These are phyloP conservation scores for Agriopis marginaria DNA, from an alignment of 2,888 invertebrate species.

Conservation along the genomic window DNA sequence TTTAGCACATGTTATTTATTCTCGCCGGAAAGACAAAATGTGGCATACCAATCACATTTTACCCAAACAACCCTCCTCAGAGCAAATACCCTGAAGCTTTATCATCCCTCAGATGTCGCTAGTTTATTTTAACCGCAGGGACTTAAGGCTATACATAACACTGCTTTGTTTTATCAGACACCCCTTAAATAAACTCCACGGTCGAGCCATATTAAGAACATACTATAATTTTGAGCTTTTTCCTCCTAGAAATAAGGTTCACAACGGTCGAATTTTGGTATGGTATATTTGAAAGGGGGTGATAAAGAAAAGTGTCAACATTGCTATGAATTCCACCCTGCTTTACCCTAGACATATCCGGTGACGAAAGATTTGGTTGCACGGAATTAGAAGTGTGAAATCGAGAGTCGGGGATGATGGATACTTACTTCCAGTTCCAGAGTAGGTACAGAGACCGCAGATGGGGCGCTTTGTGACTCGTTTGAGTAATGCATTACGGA, in stretches of 20 bases:
- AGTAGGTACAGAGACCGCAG: background rate
- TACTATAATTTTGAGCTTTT: constrained; percentile 18
- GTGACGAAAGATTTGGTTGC: constrained; percentile 64
- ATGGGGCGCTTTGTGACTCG: too few relatives aligned
- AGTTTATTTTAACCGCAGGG: constrained; percentile 42
- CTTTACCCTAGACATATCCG: constrained; percentile 65
- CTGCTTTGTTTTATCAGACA: constrained; percentile 63
- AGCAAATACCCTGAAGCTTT: constrained; percentile 28
- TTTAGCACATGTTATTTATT: constrained; percentile 4
- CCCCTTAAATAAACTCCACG: constrained; percentile 49
- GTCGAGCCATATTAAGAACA: constrained; percentile 4
- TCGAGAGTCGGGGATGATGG: constrained; percentile 44
- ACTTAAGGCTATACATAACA: constrained; percentile 40
- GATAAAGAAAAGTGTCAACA: constrained; percentile 76
- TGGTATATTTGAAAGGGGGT: constrained; percentile 54
- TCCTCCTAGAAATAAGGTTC: constrained; percentile 31
- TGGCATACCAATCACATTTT: constrained; percentile 8
- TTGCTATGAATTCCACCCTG: constrained; percentile 60
- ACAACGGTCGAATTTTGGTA: constrained; percentile 4
- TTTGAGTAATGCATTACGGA: too few relatives aligned
- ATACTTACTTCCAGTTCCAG: constrained; percentile 33
- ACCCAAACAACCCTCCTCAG: constrained; percentile 7
- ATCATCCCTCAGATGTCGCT: constrained; percentile 36
- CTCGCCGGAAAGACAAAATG: constrained; percentile 5
- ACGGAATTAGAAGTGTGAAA: constrained; percentile 40